Conservation (phyloP, 1,140 invertebrate species). For the Pachypsylla venusta region DNA sequence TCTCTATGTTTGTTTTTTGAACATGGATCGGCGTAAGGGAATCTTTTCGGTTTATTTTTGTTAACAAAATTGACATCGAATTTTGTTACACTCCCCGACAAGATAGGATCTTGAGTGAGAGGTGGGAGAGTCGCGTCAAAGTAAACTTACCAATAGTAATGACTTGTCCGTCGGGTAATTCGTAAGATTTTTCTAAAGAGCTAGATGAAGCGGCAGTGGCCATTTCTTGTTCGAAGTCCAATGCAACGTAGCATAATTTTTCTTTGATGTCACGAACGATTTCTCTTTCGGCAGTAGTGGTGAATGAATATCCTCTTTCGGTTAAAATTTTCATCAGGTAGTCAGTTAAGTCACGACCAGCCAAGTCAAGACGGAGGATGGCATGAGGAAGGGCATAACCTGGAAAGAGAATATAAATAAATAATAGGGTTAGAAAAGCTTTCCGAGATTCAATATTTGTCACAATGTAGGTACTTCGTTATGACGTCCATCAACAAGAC, state of each 20-base stretch:
- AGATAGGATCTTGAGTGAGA: slow-evolving; percentile 26
- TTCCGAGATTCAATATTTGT: too few relatives aligned
- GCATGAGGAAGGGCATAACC: slow-evolving; percentile 56
- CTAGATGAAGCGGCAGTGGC: slow-evolving; percentile 79
- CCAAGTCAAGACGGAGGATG: slow-evolving; percentile 77
- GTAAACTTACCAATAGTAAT: slow-evolving; percentile 50
- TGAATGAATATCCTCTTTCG: slow-evolving; percentile 91
- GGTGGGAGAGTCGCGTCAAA: slow-evolving; percentile 82
- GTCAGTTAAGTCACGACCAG: slow-evolving; percentile 87
- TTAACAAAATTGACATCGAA: too few relatives aligned
- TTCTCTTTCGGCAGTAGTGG: slow-evolving; percentile 89
- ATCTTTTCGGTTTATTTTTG: too few relatives aligned
- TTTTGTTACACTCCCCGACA: too few relatives aligned
- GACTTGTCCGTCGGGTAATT: slow-evolving; percentile 87
- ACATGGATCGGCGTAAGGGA: too few relatives aligned
- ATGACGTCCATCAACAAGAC: too few relatives aligned
- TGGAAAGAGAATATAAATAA: slow-evolving; percentile 15
- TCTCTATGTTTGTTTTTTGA: too few relatives aligned
- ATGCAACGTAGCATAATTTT: slow-evolving; percentile 78
- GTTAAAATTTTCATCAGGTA: slow-evolving; percentile 94
- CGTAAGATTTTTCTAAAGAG: slow-evolving; percentile 85
- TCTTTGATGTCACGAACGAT: slow-evolving; percentile 93
- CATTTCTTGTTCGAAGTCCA: slow-evolving; percentile 92
- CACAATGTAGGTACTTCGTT: too few relatives aligned
- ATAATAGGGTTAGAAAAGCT: too few relatives aligned